Evolutionary conservation across 2,797 vertebrate species (phyloP).

Genomic region (Chelmon rostratus): DNA sequence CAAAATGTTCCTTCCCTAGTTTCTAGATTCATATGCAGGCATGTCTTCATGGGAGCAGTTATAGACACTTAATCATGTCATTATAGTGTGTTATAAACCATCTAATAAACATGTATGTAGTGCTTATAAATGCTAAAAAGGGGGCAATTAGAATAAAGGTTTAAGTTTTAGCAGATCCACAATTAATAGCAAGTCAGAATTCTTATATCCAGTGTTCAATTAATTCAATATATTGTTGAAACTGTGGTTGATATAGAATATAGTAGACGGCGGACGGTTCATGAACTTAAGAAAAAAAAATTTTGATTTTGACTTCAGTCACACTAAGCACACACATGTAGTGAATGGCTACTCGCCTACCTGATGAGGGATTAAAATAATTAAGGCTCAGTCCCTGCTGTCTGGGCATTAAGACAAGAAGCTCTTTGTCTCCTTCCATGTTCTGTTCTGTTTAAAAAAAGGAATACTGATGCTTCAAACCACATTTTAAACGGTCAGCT

Average conservation of each 20-base stretch:
- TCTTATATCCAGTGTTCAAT: background rate
- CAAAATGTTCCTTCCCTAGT: too few species aligned
- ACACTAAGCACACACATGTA: conserved; percentile 7
- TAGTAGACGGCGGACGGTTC: background rate
- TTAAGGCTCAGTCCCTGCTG: conserved; percentile 58
- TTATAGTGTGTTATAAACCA: background rate
- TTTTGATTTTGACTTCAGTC: conserved; percentile 3
- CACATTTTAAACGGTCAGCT: conserved; percentile 21
- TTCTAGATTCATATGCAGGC: too few species aligned
- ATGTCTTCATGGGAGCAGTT: conserved; percentile 1
- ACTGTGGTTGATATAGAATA: too few species aligned
- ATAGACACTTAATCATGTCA: background rate
- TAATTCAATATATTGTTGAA: background rate
- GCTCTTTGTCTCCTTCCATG: background rate
- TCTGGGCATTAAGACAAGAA: conserved; percentile 47
- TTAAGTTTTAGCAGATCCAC: background rate
- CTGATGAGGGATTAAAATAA: conserved; percentile 40
- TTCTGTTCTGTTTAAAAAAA: conserved; percentile 32
- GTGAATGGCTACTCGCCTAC: conserved; percentile 17
- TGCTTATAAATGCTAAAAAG: background rate
- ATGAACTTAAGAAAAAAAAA: background rate
- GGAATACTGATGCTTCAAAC: conserved; percentile 39
- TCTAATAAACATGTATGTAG: background rate
- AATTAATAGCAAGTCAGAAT: background rate
- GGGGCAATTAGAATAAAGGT: background rate